These are phyloP conservation scores for Drosophila truncata DNA, from an alignment of 1,140 invertebrate genomes.

Conservation along the genomic window DNA sequence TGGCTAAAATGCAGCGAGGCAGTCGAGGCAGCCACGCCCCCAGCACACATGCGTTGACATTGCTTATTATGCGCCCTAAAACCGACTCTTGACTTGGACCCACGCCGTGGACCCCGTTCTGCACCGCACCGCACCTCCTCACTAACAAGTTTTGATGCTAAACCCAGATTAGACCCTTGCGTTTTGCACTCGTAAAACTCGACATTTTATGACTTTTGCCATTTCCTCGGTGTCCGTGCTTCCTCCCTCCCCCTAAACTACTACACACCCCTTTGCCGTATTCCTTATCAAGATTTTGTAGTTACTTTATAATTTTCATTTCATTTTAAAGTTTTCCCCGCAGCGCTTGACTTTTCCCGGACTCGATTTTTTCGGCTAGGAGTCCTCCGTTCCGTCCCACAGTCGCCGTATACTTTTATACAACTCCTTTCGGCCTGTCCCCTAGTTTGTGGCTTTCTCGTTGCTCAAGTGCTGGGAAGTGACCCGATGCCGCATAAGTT, in stretches of 20 bases:
- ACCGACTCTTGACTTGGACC: slow-evolving; percentile 31
- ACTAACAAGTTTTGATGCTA: slow-evolving; percentile 82
- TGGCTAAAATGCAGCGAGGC: slow-evolving; percentile 56
- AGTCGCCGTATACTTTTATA: slow-evolving; percentile 68
- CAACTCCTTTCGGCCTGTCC: slow-evolving; percentile 23
- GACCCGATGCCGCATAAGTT: slow-evolving; percentile 71
- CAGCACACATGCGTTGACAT: slow-evolving; percentile 76
- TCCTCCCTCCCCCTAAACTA: slow-evolving; percentile 18
- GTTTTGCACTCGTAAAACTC: slow-evolving; percentile 83
- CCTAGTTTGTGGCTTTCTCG: slow-evolving; percentile 38
- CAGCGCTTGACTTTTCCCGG: slow-evolving; percentile 32
- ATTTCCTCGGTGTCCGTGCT: slow-evolving; percentile 62
- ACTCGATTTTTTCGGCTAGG: background rate
- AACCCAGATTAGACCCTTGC: slow-evolving; percentile 83
- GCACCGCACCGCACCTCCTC: background rate
- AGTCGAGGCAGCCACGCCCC: slow-evolving; percentile 7
- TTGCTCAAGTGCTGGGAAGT: slow-evolving; percentile 60
- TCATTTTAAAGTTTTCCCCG: slow-evolving; percentile 68
- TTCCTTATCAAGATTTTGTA: slow-evolving; percentile 83
- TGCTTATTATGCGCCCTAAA: slow-evolving; percentile 68
- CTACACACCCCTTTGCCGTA: slow-evolving; percentile 23
- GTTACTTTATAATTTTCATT: slow-evolving; percentile 83
- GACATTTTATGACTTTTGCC: slow-evolving; percentile 83
- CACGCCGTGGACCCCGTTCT: no score
- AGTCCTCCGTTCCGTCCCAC: slow-evolving; percentile 35